A percentile compares a stretch with the other conserved stretches of the same genome.
Conservation (phyloP, 1,140 invertebrate genomes). For the Sarcophaga bullata region DNA sequence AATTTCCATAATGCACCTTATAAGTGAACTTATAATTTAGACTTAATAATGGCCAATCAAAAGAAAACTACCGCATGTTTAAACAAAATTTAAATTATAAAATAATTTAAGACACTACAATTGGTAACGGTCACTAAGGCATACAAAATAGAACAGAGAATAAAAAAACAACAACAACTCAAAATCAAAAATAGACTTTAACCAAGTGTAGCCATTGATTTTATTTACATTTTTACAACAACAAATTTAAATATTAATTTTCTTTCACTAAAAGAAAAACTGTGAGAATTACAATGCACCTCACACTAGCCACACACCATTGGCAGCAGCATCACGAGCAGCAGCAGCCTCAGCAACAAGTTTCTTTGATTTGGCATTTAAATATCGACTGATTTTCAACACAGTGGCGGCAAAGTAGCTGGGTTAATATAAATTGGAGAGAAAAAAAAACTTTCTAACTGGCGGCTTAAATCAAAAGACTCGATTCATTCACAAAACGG, state of each 20-base stretch:
- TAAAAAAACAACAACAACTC: background rate
- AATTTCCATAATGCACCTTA: conserved; percentile 19
- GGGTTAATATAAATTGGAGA: background rate
- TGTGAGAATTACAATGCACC: background rate
- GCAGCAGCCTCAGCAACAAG: background rate
- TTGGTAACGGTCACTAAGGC: background rate
- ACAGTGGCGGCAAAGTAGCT: conserved; percentile 8
- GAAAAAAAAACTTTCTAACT: background rate
- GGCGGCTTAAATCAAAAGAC: background rate
- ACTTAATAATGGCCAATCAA: conserved; percentile 4
- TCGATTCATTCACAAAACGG: background rate
- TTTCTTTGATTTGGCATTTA: background rate
- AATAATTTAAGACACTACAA: background rate
- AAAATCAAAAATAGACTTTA: background rate
- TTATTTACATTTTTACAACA: background rate
- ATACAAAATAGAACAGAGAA: too few relatives aligned
- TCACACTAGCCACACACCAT: background rate
- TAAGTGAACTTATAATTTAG: conserved; percentile 18
- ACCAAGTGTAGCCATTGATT: background rate
- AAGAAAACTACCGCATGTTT: background rate
- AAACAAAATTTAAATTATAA: conserved; percentile 4
- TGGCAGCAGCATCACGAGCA: background rate
- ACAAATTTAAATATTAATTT: conserved; percentile 6
- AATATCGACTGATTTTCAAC: background rate
- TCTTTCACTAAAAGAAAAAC: background rate